phyloP scores from a whole-genome alignment of 2,888 invertebrate genomes.

The Cheilosia grossa region DNA sequence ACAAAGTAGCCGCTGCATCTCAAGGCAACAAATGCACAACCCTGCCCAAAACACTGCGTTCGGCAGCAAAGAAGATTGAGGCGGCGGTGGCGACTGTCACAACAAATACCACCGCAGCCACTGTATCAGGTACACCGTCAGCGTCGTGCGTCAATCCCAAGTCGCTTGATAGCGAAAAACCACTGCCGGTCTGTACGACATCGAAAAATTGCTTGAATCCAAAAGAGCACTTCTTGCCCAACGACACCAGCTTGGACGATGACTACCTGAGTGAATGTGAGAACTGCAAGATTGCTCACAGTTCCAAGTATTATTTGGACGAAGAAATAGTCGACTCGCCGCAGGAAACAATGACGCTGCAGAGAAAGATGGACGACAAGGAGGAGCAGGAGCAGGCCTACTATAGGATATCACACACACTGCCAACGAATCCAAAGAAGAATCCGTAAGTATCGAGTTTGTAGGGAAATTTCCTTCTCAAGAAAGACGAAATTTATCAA shows the following conservation, averaged over 20 bases:
- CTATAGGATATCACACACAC: constrained; percentile 87
- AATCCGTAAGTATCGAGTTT: constrained; percentile 80
- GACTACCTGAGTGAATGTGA: constrained; percentile 93
- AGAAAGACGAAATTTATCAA: too few relatives aligned
- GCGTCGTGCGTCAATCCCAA: constrained; percentile 80
- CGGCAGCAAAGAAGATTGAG: constrained; percentile 75
- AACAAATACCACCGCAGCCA: constrained; percentile 50
- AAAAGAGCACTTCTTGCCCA: constrained; percentile 83
- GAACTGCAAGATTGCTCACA: constrained; percentile 91
- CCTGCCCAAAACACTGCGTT: constrained; percentile 81
- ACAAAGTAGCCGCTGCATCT: constrained; percentile 47
- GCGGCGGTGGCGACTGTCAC: constrained; percentile 52
- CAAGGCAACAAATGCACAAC: constrained; percentile 78
- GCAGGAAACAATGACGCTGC: constrained; percentile 88
- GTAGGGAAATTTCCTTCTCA: too few relatives aligned
- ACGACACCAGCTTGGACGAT: constrained; percentile 85
- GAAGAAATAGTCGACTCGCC: constrained; percentile 85
- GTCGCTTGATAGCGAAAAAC: constrained; percentile 78
- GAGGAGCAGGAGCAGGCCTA: constrained; percentile 84
- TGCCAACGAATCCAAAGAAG: constrained; percentile 86
- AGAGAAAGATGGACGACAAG: constrained; percentile 84
- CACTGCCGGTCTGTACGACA: constrained; percentile 83
- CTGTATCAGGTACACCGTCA: constrained; percentile 70
- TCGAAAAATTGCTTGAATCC: constrained; percentile 83
- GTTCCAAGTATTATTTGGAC: constrained; percentile 87